A percentile compares a stretch with the other conserved stretches of the same genome.
These are phyloP conservation scores for Clarias macrocephalus DNA, from an alignment of 2,113 vertebrate species.

Conservation along the genomic window DNA sequence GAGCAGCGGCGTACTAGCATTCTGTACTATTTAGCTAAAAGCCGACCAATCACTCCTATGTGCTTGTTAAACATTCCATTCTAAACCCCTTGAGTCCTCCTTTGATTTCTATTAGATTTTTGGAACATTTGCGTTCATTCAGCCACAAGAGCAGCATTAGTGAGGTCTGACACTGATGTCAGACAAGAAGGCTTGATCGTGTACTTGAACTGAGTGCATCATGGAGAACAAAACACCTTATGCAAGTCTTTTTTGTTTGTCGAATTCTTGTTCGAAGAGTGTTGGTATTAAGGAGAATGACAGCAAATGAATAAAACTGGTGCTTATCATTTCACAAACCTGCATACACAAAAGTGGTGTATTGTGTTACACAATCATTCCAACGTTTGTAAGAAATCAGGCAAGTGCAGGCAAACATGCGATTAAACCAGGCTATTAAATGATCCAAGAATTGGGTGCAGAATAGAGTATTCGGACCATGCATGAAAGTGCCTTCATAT, in stretches of 20 bases:
- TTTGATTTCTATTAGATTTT: neutral
- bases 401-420: neutral
- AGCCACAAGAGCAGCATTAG: neutral
- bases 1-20: neutral
- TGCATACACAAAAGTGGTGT: neutral
- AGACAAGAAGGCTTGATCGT: neutral
- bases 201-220: neutral
- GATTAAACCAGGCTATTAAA: neutral
- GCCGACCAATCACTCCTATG: neutral
- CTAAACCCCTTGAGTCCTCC: neutral
- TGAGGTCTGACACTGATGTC: neutral
- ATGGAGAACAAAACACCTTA: neutral
- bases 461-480: neutral
- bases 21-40: neutral
- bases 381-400: neutral
- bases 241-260: neutral
- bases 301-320: neutral
- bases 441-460: neutral
- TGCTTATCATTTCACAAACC: neutral
- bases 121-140: neutral
- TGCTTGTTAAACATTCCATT: neutral
- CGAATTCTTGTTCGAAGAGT: neutral
- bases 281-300: neutral
- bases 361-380: neutral
- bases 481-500: neutral